Percentiles rank a stretch among this genome's conserved stretches.
Evolutionary conservation across 2,888 invertebrate species (phyloP).

Genomic region (Holacanthella duospinosa): DNA sequence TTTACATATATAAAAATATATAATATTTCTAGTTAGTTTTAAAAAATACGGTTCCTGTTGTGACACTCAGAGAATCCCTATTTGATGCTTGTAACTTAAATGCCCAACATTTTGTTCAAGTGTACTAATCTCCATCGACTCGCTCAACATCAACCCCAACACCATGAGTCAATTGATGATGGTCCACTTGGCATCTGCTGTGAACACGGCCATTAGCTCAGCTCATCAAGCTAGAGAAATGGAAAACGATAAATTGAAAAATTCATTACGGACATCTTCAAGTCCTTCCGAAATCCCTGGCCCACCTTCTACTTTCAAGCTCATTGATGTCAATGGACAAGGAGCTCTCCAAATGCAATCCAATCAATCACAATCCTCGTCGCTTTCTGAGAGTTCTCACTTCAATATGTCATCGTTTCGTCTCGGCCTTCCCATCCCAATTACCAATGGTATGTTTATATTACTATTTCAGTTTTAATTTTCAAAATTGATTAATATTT

Average conservation of each 20-base stretch:
- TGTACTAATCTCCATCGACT: neutral
- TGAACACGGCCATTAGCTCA: neutral
- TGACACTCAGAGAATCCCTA: neutral
- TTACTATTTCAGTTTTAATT: neutral
- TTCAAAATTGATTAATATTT: no score
- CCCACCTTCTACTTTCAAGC: neutral
- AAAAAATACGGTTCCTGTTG: neutral
- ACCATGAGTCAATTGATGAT: neutral
- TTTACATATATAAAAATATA: no score
- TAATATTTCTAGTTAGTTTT: neutral
- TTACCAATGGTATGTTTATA: neutral
- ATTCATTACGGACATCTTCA: neutral
- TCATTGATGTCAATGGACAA: neutral
- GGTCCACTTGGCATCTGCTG: neutral
- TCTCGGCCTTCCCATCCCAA: neutral
- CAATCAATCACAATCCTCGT: neutral
- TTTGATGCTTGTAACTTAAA: neutral
- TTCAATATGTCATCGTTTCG: neutral
- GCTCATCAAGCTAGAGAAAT: neutral
- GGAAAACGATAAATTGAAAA: neutral
- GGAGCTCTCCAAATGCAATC: neutral
- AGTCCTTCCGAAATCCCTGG: neutral
- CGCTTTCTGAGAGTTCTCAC: neutral
- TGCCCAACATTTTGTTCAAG: neutral
- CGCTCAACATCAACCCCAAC: neutral